Evolutionary conservation across 2,113 vertebrate genomes (phyloP).

Genomic region (Erythrolamprus reginae): DNA sequence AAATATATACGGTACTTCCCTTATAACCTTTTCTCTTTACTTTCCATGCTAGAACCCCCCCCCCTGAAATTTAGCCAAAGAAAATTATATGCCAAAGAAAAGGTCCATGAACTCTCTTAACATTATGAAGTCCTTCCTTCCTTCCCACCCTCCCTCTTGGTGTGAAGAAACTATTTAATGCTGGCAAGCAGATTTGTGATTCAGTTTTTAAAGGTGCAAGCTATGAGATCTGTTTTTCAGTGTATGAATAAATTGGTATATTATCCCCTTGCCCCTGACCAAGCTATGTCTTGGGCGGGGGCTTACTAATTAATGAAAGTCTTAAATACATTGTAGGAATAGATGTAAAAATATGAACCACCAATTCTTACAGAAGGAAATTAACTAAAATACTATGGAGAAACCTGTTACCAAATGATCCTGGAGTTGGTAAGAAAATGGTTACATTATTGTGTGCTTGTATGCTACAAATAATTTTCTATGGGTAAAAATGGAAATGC

Average conservation of each 20-base stretch:
- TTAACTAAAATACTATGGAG: neutral
- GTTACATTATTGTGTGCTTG: neutral
- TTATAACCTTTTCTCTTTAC: neutral
- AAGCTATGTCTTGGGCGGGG: neutral
- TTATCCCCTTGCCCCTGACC: too few relatives aligned
- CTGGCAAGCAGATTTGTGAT: neutral
- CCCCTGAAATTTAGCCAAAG: neutral
- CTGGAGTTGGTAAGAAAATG: neutral
- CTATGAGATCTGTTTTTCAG: neutral
- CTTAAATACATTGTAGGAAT: neutral
- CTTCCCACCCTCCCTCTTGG: neutral
- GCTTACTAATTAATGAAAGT: neutral
- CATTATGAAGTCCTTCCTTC: neutral
- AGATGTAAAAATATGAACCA: neutral
- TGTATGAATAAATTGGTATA: neutral
- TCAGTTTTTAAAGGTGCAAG: neutral
- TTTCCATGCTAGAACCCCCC: neutral
- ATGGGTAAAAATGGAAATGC: neutral
- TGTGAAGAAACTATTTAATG: neutral
- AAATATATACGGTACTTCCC: neutral
- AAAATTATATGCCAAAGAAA: neutral
- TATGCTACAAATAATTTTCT: neutral
- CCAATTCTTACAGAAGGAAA: neutral
- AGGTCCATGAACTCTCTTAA: neutral
- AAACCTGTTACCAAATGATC: neutral